Evolutionary conservation across 2,888 invertebrate genomes (phyloP).

Genomic region (Caenorhabditis wallacei): DNA sequence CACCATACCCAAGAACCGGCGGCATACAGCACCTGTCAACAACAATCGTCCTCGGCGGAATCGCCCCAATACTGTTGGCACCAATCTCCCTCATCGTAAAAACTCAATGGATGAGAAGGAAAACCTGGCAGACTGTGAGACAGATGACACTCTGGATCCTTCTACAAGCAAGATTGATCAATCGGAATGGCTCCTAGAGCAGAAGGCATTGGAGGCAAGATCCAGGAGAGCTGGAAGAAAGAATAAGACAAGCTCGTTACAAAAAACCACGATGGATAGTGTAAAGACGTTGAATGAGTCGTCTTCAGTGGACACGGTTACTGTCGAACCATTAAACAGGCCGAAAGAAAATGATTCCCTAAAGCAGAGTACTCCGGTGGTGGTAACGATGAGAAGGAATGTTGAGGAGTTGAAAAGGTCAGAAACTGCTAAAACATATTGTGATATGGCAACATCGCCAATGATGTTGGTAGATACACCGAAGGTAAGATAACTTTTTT

Average conservation of each 20-base stretch:
- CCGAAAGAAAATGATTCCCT: conserved; percentile 17
- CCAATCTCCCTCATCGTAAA: conserved; percentile 55
- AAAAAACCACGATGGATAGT: conserved; percentile 51
- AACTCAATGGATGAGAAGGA: conserved; percentile 60
- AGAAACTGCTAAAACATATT: conserved; percentile 19
- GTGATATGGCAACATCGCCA: conserved; percentile 61
- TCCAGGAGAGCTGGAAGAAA: conserved; percentile 42
- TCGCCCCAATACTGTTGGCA: conserved; percentile 68
- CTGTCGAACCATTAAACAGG: background rate
- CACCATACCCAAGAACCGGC: conserved; percentile 27
- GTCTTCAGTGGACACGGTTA: conserved; percentile 13
- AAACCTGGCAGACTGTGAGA: conserved; percentile 55
- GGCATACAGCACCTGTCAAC: conserved; percentile 63
- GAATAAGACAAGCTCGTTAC: conserved; percentile 3
- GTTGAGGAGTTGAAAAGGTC: conserved; percentile 28
- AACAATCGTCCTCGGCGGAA: conserved; percentile 59
- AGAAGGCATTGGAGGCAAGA: conserved; percentile 51
- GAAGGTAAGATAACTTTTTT: conserved; percentile 16
- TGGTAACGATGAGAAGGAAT: conserved; percentile 23
- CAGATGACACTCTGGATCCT: conserved; percentile 45
- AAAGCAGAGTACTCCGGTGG: background rate
- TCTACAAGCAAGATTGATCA: background rate
- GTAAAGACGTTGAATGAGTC: conserved; percentile 56
- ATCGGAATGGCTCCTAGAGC: conserved; percentile 48
- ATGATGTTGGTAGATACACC: conserved; percentile 37